Evolutionary conservation across 2,797 vertebrate species (phyloP), one percentile per base, ranked within the genome.

Genomic region (Scleropages formosus): DNA sequence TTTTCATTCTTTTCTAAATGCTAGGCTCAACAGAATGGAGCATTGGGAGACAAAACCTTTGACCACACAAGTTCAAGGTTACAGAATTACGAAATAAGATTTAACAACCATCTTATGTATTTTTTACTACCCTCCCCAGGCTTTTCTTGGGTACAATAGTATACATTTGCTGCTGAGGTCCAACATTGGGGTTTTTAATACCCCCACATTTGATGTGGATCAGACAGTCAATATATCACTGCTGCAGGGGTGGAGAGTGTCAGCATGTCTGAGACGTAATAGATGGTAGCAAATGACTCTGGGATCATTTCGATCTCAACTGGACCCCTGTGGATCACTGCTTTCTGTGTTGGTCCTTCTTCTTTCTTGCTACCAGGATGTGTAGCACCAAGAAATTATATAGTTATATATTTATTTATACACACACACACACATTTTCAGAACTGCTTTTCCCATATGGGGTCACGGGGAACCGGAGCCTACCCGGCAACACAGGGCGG

Each of bases 31-130:
- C 24, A n/a, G 49, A 22, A 46, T 61, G 39, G 24, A 65, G 62
- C 26, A 64, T n/a, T 56, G 26, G 39, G 26, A 20, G 65, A 62
- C 31, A 39, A 16, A 26, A 26, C n/a, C 62, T 74, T 74, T 66
- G 73, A 56, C 44, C 18, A 15, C 27, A 31, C 73, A 24, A 20
- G 44, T 47, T n/a, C 56, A n/a, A 46, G 18, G 53, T 49, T 51
- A 56, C 61, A 65, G 8, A 46, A 73, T 73, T 27, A 61, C 11
- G 20, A 49, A 59, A 16, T 15, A 15, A 12, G 46, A 65, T 74
- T 64, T 64, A 74, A 53, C 51, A 62, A 64, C 61, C 62, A 64
- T 73, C 46, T 73, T 24, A 13, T 22, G 47, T n/a, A 18, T 39
- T 49, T n/a, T 20, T 46, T 68, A 11, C 39, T 46, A 46, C 18